Conservation (phyloP, 2,888 invertebrate genomes). For the Phortica okadai region DNA sequence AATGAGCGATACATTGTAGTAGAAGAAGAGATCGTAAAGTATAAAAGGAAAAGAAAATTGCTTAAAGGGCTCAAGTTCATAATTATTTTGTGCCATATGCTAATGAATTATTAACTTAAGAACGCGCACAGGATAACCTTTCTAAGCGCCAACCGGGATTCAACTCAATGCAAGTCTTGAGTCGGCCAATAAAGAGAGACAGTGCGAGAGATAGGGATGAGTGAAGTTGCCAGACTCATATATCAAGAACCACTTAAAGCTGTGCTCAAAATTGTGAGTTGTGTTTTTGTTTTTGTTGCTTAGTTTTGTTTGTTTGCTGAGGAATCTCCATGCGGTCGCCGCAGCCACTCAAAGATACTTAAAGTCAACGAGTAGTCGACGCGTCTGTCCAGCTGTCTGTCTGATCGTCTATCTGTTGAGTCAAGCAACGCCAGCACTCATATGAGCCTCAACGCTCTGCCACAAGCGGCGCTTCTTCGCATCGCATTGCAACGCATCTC, state of each 20-base stretch:
- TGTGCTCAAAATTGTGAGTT: slow-evolving; percentile 52
- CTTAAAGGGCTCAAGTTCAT: too few relatives aligned
- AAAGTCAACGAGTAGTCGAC: too few relatives aligned
- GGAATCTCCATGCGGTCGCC: not conserved
- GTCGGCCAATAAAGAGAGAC: not conserved
- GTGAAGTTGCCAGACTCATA: slow-evolving; percentile 29
- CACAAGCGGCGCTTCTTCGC: not conserved
- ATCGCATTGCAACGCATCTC: not conserved
- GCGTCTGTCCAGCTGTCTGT: too few relatives aligned
- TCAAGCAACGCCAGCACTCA: too few relatives aligned
- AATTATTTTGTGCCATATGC: too few relatives aligned
- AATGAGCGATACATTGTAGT: not conserved
- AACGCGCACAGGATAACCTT: too few relatives aligned
- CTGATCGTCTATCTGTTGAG: too few relatives aligned
- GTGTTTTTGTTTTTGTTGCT: slow-evolving; percentile 16
- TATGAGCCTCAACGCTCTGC: too few relatives aligned
- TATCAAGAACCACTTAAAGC: slow-evolving; percentile 63
- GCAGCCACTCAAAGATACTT: too few relatives aligned
- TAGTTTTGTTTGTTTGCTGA: slow-evolving; percentile 17
- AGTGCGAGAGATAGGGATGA: not conserved
- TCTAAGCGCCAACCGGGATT: too few relatives aligned
- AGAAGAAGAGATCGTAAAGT: not conserved
- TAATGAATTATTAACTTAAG: too few relatives aligned
- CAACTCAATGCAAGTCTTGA: not conserved
- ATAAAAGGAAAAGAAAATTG: not conserved